Conservation (phyloP, 2,888 invertebrate genomes). For the Aporophyla lueneburgensis region DNA sequence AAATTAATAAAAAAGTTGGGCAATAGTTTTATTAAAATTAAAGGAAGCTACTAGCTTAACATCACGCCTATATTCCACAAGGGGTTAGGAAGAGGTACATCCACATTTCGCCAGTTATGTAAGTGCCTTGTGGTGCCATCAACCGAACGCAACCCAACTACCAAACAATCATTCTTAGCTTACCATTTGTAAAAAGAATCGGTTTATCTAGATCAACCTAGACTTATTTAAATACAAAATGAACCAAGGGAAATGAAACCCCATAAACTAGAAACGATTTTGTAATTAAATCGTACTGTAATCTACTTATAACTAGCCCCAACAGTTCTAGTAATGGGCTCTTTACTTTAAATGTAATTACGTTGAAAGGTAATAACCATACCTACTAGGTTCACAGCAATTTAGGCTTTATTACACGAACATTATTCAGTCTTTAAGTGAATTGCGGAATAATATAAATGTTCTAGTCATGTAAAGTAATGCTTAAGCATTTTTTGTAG, state of each 20-base stretch:
- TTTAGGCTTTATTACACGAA: conserved; percentile 20
- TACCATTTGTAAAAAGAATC: background rate
- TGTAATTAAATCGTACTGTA: conserved; percentile 24
- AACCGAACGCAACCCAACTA: too few species aligned
- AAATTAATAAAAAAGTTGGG: background rate
- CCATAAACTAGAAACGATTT: conserved; percentile 15
- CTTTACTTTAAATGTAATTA: conserved; percentile 27
- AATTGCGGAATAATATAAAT: background rate
- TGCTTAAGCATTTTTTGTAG: background rate
- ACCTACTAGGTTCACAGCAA: background rate
- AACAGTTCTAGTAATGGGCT: conserved; percentile 3
- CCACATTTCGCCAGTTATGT: too few species aligned
- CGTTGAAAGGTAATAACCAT: conserved; percentile 6
- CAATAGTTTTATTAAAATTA: too few species aligned
- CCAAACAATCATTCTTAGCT: too few species aligned
- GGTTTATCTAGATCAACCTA: background rate
- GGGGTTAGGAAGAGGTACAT: too few species aligned
- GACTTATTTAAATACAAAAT: background rate
- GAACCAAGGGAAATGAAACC: background rate
- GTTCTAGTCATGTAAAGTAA: background rate
- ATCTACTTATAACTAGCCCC: conserved; percentile 25
- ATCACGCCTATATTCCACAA: too few species aligned
- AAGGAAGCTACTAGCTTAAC: too few species aligned
- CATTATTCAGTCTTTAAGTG: background rate
- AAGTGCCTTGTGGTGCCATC: too few species aligned